A percentile compares a stretch with the other conserved stretches of the same genome.
These are phyloP conservation scores for Bufotes viridis DNA, from an alignment of 2,797 vertebrate species.

Conservation along the genomic window DNA sequence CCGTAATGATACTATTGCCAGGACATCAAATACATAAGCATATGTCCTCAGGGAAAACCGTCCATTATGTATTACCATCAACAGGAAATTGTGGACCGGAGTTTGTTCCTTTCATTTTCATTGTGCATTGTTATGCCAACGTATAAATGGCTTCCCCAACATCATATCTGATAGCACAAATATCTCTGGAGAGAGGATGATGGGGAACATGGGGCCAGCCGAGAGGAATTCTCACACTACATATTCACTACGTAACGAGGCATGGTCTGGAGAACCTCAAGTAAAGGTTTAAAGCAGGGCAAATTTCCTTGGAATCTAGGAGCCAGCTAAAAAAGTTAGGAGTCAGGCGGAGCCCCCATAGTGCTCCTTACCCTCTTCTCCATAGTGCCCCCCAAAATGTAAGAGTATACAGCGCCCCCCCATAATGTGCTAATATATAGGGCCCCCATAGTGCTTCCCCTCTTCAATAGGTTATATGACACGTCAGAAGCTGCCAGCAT, in stretches of 20 bases:
- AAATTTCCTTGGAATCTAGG: no score
- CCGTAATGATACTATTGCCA: neutral
- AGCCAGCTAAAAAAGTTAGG: no score
- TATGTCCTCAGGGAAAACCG: neutral
- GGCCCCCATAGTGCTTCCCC: no score
- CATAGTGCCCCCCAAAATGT: no score
- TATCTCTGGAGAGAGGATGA: neutral
- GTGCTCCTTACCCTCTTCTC: no score
- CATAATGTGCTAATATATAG: no score
- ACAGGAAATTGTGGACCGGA: neutral
- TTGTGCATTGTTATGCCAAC: slow-evolving; percentile 9
- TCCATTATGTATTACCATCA: neutral
- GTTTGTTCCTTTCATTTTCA: neutral
- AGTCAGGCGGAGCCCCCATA: no score
- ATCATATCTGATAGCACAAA: neutral
- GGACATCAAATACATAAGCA: neutral
- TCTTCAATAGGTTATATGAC: no score
- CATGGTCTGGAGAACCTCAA: neutral
- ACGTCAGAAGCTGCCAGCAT: no score
- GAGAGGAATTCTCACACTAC: neutral
- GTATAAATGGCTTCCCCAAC: neutral
- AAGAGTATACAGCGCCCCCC: no score
- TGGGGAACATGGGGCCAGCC: neutral
- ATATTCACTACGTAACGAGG: neutral
- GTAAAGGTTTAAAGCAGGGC: neutral